phyloP scores from a whole-genome alignment of 2,888 invertebrate species.

The Catocala fraxini region DNA sequence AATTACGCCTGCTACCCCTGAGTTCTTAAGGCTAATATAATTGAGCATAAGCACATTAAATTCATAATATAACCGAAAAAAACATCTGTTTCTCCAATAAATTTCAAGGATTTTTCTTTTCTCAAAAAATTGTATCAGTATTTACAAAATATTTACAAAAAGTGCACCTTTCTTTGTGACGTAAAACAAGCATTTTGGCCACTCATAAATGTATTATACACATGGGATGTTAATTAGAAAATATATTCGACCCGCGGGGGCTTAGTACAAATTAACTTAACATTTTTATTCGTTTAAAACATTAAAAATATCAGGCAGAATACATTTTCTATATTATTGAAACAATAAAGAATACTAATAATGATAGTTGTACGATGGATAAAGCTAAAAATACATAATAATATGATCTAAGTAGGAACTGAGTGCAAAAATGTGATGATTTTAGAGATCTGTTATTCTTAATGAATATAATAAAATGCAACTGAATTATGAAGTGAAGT shows the following conservation, averaged over 20 bases:
- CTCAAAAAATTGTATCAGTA: conserved; percentile 71
- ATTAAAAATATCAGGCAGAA: conserved; percentile 66
- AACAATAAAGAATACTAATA: conserved; percentile 45
- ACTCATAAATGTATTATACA: conserved; percentile 69
- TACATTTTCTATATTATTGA: conserved; percentile 68
- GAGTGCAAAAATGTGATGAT: conserved; percentile 79
- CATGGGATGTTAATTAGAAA: conserved; percentile 62
- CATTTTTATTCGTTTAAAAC: conserved; percentile 48
- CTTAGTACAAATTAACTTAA: conserved; percentile 56
- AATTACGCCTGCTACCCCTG: conserved; percentile 58
- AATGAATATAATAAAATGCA: conserved; percentile 79
- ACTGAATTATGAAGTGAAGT: conserved; percentile 62
- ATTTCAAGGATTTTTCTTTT: conserved; percentile 61
- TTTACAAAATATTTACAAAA: conserved; percentile 86
- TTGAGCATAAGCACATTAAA: conserved; percentile 85
- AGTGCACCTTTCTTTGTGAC: conserved; percentile 68
- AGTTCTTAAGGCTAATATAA: conserved; percentile 78
- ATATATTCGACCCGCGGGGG: conserved; percentile 64
- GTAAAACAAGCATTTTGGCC: conserved; percentile 77
- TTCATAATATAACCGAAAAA: conserved; percentile 73
- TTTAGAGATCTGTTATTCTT: conserved; percentile 80
- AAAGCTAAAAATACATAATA: conserved; percentile 75
- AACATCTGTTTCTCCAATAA: conserved; percentile 58
- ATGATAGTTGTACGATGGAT: conserved; percentile 62
- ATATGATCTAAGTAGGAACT: conserved; percentile 86